phyloP scores from a whole-genome alignment of 2,888 invertebrate genomes.

The Argynnis bischoffii region DNA sequence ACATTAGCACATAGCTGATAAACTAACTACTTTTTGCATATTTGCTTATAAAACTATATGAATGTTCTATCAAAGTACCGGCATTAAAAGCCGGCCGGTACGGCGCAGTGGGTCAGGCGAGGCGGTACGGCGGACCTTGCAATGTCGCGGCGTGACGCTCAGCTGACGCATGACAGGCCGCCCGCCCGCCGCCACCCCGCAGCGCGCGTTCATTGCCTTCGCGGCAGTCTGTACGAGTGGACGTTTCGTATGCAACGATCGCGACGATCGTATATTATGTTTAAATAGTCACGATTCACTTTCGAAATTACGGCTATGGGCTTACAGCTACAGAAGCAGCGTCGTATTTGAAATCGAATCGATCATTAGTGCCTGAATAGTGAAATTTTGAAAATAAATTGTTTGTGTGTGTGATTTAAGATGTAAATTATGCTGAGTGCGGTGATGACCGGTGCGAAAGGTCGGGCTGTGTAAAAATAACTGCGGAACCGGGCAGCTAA shows the following conservation, averaged over 20 bases:
- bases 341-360: conserved; percentile 27
- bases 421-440: conserved; percentile 68
- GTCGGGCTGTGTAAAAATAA: conserved; percentile 82
- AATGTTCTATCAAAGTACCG: conserved; percentile 29
- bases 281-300: conserved; percentile 33
- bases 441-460: conserved; percentile 81
- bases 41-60: not conserved
- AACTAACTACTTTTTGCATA: not conserved
- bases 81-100: conserved; percentile 37
- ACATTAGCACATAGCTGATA: not conserved
- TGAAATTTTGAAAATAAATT: conserved; percentile 53
- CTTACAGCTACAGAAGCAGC: conserved; percentile 12
- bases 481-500: conserved; percentile 81
- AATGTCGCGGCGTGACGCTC: conserved; percentile 84
- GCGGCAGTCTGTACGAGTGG: conserved; percentile 82
- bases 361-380: conserved; percentile 51
- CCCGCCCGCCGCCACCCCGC: conserved; percentile 75
- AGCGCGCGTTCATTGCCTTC: conserved; percentile 86
- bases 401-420: conserved; percentile 69
- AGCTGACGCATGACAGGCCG: conserved; percentile 76
- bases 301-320: conserved; percentile 34
- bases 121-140: conserved; percentile 81
- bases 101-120: conserved; percentile 75
- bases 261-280: conserved; percentile 28
- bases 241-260: conserved; percentile 59